These are phyloP conservation scores for Agonopterix alstromeriana DNA, from an alignment of 2,888 invertebrate genomes.

Conservation along the genomic window DNA sequence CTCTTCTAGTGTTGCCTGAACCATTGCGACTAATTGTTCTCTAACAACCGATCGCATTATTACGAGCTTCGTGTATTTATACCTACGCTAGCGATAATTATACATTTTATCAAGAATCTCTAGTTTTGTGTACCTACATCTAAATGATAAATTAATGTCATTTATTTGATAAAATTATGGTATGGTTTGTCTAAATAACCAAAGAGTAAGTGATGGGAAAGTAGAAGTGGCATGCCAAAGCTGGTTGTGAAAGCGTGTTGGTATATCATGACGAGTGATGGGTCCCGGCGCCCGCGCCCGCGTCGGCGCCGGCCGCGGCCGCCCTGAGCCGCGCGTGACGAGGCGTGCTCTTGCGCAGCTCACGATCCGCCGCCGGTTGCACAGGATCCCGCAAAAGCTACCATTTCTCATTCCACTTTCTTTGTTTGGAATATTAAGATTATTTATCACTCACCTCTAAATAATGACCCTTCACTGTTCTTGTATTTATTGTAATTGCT, in stretches of 20 bases:
- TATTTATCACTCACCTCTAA: no score
- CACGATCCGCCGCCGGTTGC: constrained; percentile 10
- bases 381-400: not conserved
- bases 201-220: no score
- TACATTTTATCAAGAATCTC: not conserved
- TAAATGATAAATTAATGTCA: no score
- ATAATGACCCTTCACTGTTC: no score
- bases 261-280: not conserved
- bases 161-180: no score
- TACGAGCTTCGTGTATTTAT: not conserved
- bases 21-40: constrained; percentile 22
- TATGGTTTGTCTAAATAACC: no score
- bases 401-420: constrained; percentile 6
- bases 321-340: constrained; percentile 7
- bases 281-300: not conserved
- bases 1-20: constrained; percentile 22
- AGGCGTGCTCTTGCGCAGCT: constrained; percentile 2
- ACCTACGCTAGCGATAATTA: not conserved
- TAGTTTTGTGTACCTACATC: no score
- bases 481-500: no score
- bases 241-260: no score
- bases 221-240: no score
- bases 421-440: no score
- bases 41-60: not conserved
- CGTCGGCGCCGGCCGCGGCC: not conserved